These are phyloP conservation scores for Chamaetylas fuelleborni DNA, from an alignment of 2,113 vertebrate species.

Conservation along the genomic window DNA sequence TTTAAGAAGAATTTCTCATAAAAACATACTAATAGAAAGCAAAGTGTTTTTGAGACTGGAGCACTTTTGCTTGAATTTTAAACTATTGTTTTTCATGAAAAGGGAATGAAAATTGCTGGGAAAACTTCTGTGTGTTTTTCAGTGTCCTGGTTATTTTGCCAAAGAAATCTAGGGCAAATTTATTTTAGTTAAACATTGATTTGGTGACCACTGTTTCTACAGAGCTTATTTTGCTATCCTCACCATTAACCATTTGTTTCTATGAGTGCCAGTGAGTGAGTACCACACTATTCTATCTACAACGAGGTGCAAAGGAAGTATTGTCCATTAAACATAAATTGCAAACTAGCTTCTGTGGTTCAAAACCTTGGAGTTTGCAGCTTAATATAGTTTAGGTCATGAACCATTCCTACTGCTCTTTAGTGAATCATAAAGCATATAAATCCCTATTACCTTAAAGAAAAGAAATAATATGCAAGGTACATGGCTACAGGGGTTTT, in stretches of 20 bases:
- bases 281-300: not conserved
- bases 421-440: not conserved
- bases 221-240: slow-evolving; percentile 9
- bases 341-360: not conserved
- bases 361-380: not conserved
- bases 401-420: not conserved
- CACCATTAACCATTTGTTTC: slow-evolving; percentile 48
- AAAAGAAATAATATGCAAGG: not conserved
- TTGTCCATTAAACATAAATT: not conserved
- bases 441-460: not conserved
- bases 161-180: slow-evolving; percentile 58
- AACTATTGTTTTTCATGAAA: not conserved
- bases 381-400: not conserved
- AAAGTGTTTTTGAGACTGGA: not conserved
- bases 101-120: not conserved
- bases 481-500: not conserved
- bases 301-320: not conserved
- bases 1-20: not conserved
- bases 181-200: slow-evolving; percentile 70
- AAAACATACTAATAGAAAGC: not conserved
- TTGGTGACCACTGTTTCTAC: slow-evolving; percentile 34
- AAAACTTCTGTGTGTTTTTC: slow-evolving; percentile 52
- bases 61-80: not conserved
- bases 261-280: not conserved
- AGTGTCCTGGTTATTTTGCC: slow-evolving; percentile 36